A percentile compares a stretch with the other conserved stretches of the same genome.
phyloP scores from a whole-genome alignment of 2,797 vertebrate genomes.

The Tenualosa ilisha region DNA sequence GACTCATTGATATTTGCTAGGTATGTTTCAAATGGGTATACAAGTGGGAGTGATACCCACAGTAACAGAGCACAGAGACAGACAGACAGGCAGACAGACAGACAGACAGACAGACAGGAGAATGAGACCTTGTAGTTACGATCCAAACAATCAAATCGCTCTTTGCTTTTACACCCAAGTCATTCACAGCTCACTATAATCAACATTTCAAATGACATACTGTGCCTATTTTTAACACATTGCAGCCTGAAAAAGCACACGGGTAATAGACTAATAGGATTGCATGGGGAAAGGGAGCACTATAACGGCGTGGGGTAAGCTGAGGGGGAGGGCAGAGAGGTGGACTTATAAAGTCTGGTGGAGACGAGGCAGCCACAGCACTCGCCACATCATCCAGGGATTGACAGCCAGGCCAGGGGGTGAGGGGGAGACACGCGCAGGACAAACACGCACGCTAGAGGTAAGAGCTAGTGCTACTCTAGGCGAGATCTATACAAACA shows the following conservation, averaged over 20 bases:
- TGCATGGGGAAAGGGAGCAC: conserved; percentile 27
- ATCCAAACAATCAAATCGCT: conserved; percentile 30
- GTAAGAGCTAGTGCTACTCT: background rate
- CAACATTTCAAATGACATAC: conserved; percentile 23
- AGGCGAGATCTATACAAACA: background rate
- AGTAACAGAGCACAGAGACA: background rate
- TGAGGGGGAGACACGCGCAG: conserved; percentile 24
- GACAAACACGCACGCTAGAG: background rate
- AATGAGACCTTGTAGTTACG: conserved; percentile 29
- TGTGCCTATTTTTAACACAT: conserved; percentile 37
- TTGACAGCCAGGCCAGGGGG: conserved; percentile 25
- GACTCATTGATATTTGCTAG: background rate
- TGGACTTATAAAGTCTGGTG: conserved; percentile 45
- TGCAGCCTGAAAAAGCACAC: conserved; percentile 42
- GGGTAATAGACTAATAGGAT: conserved; percentile 51
- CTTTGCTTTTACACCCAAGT: conserved; percentile 3
- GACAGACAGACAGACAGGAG: background rate
- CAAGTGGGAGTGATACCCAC: background rate
- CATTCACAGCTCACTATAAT: background rate
- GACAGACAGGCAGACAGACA: background rate
- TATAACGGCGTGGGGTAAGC: conserved; percentile 24
- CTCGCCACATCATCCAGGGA: conserved; percentile 29
- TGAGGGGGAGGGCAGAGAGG: conserved; percentile 41
- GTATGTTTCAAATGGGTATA: background rate
- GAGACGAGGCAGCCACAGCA: conserved; percentile 17